phyloP scores from a whole-genome alignment of 2,888 invertebrate genomes.

The Hemithea aestivaria region DNA sequence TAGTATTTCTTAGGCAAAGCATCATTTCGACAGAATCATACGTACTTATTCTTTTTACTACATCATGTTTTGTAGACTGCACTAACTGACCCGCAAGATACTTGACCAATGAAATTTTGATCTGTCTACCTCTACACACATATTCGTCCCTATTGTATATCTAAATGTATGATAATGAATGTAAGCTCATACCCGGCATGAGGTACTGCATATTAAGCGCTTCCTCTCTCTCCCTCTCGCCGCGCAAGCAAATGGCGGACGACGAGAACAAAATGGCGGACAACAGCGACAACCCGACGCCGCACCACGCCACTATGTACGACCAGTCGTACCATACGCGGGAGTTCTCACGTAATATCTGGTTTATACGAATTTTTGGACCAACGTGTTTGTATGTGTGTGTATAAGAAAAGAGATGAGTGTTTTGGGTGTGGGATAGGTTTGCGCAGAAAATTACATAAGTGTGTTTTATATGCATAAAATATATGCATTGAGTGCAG shows the following conservation, averaged over 20 bases:
- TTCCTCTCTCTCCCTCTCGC: slow-evolving; percentile 95
- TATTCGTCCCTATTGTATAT: too few relatives aligned
- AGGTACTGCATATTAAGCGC: slow-evolving; percentile 98
- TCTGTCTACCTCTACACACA: too few relatives aligned
- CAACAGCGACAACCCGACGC: slow-evolving; percentile 94
- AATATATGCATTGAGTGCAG: too few relatives aligned
- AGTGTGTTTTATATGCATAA: too few relatives aligned
- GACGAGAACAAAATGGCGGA: slow-evolving; percentile 95
- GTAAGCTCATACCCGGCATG: slow-evolving; percentile 89
- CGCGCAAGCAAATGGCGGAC: slow-evolving; percentile 95
- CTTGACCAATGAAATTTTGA: too few relatives aligned
- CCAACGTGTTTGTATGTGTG: slow-evolving; percentile 17
- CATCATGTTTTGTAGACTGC: too few relatives aligned
- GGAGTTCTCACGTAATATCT: slow-evolving; percentile 92
- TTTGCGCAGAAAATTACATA: too few relatives aligned
- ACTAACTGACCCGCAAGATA: too few relatives aligned
- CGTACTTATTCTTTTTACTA: too few relatives aligned
- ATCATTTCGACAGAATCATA: too few relatives aligned
- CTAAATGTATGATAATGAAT: not conserved
- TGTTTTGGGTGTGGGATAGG: too few relatives aligned
- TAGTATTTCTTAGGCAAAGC: too few relatives aligned
- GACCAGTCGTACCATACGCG: slow-evolving; percentile 97
- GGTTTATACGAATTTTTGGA: slow-evolving; percentile 75
- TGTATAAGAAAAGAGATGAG: slow-evolving; percentile 10
- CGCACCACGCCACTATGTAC: slow-evolving; percentile 98